A percentile compares a stretch with the other conserved stretches of the same genome.
Evolutionary conservation across 2,113 vertebrate genomes (phyloP).

Genomic region (Hippocampus comes): DNA sequence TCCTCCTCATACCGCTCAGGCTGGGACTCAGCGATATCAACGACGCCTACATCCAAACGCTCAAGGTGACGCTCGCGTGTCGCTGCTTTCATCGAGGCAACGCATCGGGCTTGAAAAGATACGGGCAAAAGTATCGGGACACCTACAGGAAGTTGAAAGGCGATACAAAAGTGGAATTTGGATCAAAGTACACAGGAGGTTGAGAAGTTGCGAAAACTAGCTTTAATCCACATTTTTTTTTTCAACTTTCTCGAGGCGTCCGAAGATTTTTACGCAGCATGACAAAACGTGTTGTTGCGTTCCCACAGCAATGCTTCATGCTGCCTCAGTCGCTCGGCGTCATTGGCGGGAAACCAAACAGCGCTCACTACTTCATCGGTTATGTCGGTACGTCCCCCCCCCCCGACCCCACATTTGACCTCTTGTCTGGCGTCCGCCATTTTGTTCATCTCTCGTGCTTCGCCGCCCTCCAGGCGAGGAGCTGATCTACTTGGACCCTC

Average conservation of each 20-base stretch:
- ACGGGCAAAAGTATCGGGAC: neutral
- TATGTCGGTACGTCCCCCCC: constrained; percentile 90
- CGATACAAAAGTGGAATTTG: too few relatives aligned
- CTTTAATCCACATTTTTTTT: neutral
- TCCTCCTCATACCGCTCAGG: constrained; percentile 93
- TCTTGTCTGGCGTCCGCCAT: neutral
- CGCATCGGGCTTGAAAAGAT: too few relatives aligned
- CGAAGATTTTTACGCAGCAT: neutral
- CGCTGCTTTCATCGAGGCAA: neutral
- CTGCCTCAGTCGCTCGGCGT: constrained; percentile 96
- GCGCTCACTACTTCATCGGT: constrained; percentile 98
- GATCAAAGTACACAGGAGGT: too few relatives aligned
- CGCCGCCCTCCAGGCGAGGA: constrained; percentile 79
- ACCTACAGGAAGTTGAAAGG: too few relatives aligned
- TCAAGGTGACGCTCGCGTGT: constrained; percentile 78
- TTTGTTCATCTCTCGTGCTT: neutral
- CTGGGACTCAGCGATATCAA: constrained; percentile 96
- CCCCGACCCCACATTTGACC: neutral
- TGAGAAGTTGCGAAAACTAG: too few relatives aligned
- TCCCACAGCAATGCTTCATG: constrained; percentile 92
- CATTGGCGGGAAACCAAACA: constrained; percentile 97
- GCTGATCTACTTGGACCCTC: constrained; percentile 94
- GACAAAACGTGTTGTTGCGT: constrained; percentile 15
- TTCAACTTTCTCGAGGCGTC: neutral
- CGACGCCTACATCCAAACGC: constrained; percentile 92